Evolutionary conservation across 2,113 vertebrate genomes (phyloP).

Genomic region (Ariopsis seemanni): DNA sequence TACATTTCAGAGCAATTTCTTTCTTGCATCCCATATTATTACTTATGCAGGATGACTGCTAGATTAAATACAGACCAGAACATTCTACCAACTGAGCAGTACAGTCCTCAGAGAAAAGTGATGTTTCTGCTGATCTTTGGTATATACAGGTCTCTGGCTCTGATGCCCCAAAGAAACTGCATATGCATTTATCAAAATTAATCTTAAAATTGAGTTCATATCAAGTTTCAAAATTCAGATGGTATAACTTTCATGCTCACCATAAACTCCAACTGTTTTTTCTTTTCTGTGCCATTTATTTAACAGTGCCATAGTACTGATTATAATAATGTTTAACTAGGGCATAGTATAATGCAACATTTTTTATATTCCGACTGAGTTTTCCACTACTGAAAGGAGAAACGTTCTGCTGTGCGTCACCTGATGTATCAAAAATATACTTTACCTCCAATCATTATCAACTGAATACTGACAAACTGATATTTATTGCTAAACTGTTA

Average conservation of each 20-base stretch:
- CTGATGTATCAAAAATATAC: slow-evolving; percentile 52
- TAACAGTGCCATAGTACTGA: neutral
- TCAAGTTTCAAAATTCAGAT: neutral
- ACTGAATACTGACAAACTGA: neutral
- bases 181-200: neutral
- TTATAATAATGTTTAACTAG: neutral
- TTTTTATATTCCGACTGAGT: slow-evolving; percentile 4
- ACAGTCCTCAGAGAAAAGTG: neutral
- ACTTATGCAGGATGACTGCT: neutral
- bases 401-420: slow-evolving; percentile 2
- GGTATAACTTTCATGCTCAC: slow-evolving; percentile 2
- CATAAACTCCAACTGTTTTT: neutral
- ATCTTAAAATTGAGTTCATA: neutral
- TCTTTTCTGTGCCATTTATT: neutral
- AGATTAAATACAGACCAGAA: slow-evolving; percentile 22
- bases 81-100: neutral
- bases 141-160: slow-evolving; percentile 32
- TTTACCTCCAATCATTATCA: slow-evolving; percentile 2
- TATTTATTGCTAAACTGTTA: slow-evolving; percentile 40
- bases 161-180: neutral
- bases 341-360: neutral
- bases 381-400: neutral
- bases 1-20: neutral
- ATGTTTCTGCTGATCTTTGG: slow-evolving; percentile 40
- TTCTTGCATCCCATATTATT: neutral